These are phyloP conservation scores for Vireo griseus DNA, from an alignment of 2,797 vertebrate genomes.

Conservation along the genomic window DNA sequence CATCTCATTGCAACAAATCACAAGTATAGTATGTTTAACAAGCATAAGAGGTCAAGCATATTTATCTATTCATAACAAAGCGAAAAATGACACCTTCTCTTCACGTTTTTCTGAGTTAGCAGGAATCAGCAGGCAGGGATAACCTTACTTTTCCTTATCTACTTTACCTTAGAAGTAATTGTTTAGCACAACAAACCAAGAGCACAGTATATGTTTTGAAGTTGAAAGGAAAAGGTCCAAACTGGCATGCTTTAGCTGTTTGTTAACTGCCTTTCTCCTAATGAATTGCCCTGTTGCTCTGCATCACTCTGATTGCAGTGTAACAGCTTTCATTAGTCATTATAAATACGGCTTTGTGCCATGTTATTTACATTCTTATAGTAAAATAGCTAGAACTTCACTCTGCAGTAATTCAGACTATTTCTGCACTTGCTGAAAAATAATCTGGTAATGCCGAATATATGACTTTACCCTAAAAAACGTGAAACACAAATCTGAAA, in stretches of 20 bases:
- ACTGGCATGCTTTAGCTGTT: constrained; percentile 63
- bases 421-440: constrained; percentile 61
- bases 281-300: constrained; percentile 75
- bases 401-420: constrained; percentile 49
- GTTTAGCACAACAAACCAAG: constrained; percentile 56
- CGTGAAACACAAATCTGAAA: background rate
- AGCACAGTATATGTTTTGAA: constrained; percentile 34
- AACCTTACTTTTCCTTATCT: constrained; percentile 7
- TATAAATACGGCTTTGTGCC: constrained; percentile 76
- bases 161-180: constrained; percentile 45
- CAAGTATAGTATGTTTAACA: constrained; percentile 59
- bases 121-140: constrained; percentile 37
- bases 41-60: constrained; percentile 48
- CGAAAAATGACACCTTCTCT: constrained; percentile 12
- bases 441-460: constrained; percentile 50
- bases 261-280: constrained; percentile 71
- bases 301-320: constrained; percentile 75
- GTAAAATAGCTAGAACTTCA: constrained; percentile 74
- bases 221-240: constrained; percentile 48
- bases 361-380: constrained; percentile 74
- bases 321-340: constrained; percentile 80
- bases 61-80: constrained; percentile 58
- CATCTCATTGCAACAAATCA: background rate
- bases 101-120: constrained; percentile 22
- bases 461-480: constrained; percentile 39